Evolutionary conservation across 2,888 invertebrate species (phyloP).

Genomic region (Drosophila anceps): DNA sequence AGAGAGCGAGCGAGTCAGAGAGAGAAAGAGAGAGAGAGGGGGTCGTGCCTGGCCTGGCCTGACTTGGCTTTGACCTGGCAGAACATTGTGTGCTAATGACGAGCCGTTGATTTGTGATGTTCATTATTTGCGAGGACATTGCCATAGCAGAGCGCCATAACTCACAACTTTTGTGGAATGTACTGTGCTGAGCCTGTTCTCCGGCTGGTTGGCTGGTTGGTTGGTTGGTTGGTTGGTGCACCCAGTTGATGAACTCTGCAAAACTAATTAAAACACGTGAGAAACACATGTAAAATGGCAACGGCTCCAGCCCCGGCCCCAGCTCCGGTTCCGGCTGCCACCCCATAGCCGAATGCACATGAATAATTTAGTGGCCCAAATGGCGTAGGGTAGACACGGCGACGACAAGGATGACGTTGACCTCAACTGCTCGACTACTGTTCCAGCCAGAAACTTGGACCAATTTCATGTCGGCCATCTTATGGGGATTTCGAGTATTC

Average conservation of each 20-base stretch:
- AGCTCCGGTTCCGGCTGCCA: slow-evolving; percentile 8
- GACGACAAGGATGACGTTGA: slow-evolving; percentile 22
- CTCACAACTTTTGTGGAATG: slow-evolving; percentile 50
- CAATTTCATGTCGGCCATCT: slow-evolving; percentile 19
- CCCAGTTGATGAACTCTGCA: slow-evolving; percentile 72
- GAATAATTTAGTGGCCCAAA: slow-evolving; percentile 61
- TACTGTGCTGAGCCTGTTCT: slow-evolving; percentile 4
- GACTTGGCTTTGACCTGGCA: slow-evolving; percentile 28
- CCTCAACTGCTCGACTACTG: slow-evolving; percentile 38
- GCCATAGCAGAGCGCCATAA: slow-evolving; percentile 43
- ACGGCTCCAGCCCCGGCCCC: neutral
- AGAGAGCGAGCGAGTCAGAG: neutral
- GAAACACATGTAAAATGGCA: slow-evolving; percentile 60
- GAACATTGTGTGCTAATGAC: slow-evolving; percentile 71
- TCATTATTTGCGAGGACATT: slow-evolving; percentile 66
- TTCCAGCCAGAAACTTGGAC: slow-evolving; percentile 4
- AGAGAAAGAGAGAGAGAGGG: neutral
- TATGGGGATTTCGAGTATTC: slow-evolving; percentile 32
- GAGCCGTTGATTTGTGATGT: slow-evolving; percentile 77
- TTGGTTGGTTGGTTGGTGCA: neutral
- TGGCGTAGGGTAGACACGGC: slow-evolving; percentile 30
- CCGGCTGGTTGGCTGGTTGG: neutral
- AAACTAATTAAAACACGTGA: slow-evolving; percentile 80
- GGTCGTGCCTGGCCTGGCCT: neutral
- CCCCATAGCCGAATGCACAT: slow-evolving; percentile 52